Evolutionary conservation across 2,888 invertebrate genomes (phyloP).

Genomic region (Drosophila basisetae): DNA sequence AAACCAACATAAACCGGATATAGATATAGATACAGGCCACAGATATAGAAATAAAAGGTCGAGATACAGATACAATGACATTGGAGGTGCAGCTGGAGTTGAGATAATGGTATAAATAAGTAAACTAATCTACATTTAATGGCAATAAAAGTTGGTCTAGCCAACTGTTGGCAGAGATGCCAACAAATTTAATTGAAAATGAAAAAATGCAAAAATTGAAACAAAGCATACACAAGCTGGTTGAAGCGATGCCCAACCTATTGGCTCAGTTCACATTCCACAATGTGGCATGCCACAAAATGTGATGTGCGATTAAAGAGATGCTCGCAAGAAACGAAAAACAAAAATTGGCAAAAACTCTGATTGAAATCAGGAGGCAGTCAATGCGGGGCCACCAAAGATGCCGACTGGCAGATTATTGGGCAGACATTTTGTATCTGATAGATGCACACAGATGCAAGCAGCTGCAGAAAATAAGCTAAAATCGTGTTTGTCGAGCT

Average conservation of each 20-base stretch:
- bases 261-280: slow-evolving; percentile 43
- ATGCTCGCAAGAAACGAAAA: slow-evolving; percentile 39
- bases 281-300: slow-evolving; percentile 52
- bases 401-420: slow-evolving; percentile 72
- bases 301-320: slow-evolving; percentile 53
- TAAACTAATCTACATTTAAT: not conserved
- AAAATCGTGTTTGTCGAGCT: slow-evolving; percentile 58
- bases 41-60: slow-evolving; percentile 4
- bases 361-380: slow-evolving; percentile 72
- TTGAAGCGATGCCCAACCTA: slow-evolving; percentile 9
- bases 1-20: slow-evolving; percentile 37
- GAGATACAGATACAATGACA: slow-evolving; percentile 1
- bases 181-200: not conserved
- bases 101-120: not conserved
- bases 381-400: slow-evolving; percentile 71
- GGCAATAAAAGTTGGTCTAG: not conserved
- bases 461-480: slow-evolving; percentile 15
- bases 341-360: slow-evolving; percentile 42
- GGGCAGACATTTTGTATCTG: slow-evolving; percentile 43
- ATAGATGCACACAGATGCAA: slow-evolving; percentile 31
- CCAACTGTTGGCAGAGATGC: not conserved
- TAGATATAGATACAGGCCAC: slow-evolving; percentile 23
- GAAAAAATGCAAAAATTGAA: not conserved
- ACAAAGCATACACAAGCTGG: not conserved
- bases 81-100: not conserved